Conservation (phyloP, 2,888 invertebrate species). For the Copidosoma aretas region DNA sequence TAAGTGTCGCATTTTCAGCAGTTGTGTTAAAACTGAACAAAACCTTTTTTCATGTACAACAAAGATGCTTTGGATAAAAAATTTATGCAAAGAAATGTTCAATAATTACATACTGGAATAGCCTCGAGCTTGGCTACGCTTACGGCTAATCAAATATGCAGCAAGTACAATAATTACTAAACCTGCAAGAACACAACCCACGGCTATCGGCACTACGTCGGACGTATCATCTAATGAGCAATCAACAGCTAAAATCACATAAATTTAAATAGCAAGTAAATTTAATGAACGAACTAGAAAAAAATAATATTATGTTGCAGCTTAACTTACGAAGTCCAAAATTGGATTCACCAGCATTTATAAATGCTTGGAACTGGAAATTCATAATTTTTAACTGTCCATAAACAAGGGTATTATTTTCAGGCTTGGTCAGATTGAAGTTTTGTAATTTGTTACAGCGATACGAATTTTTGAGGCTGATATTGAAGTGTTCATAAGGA, state of each 20-base stretch:
- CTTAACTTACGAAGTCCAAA: constrained; percentile 71
- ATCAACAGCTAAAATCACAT: constrained; percentile 69
- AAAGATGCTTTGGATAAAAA: constrained; percentile 32
- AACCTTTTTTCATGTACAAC: constrained; percentile 23
- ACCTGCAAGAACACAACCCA: constrained; percentile 90
- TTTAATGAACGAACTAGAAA: constrained; percentile 7
- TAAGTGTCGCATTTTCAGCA: neutral
- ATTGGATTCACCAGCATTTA: constrained; percentile 60
- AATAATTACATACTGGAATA: constrained; percentile 81
- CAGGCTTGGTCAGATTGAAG: constrained; percentile 65
- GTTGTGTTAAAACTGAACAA: constrained; percentile 27
- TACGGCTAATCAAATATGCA: constrained; percentile 91
- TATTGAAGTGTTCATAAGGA: constrained; percentile 23
- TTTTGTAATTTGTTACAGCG: constrained; percentile 71
- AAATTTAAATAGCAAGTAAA: neutral
- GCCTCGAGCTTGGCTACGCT: constrained; percentile 81
- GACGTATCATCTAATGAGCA: constrained; percentile 78
- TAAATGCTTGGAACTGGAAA: constrained; percentile 80
- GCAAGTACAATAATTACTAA: constrained; percentile 90
- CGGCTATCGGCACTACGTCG: constrained; percentile 95
- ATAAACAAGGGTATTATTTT: constrained; percentile 50
- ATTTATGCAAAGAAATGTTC: constrained; percentile 35
- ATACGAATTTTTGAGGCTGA: constrained; percentile 71
- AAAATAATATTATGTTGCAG: constrained; percentile 13
- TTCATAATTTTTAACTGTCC: constrained; percentile 68